A percentile compares a stretch with the other conserved stretches of the same genome.
These are phyloP conservation scores for Idaea dimidiata DNA, from an alignment of 2,888 invertebrate species.

Conservation along the genomic window DNA sequence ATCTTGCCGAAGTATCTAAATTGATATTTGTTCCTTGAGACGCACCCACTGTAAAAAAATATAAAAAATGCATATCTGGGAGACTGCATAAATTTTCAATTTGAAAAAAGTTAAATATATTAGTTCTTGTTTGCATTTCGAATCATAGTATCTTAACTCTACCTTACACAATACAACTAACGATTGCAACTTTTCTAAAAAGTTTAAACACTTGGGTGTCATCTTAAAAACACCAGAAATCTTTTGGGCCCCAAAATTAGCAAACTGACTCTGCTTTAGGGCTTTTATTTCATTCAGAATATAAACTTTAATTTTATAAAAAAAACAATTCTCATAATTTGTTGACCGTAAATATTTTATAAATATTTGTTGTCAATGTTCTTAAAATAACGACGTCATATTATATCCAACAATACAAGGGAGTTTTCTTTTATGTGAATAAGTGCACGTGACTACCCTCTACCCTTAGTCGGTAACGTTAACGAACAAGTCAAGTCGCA, in stretches of 20 bases:
- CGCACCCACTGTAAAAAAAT: too few species aligned
- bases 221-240: not conserved
- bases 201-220: not conserved
- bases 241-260: not conserved
- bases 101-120: not conserved
- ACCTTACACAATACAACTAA: not conserved
- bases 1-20: constrained; percentile 46
- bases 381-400: not conserved
- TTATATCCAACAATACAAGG: not conserved
- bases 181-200: not conserved
- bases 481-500: constrained; percentile 14
- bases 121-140: too few species aligned
- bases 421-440: not conserved
- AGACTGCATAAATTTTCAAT: too few species aligned
- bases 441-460: constrained; percentile 12
- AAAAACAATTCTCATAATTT: not conserved
- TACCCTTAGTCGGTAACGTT: not conserved
- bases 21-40: constrained; percentile 60
- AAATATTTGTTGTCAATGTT: not conserved
- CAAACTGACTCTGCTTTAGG: too few species aligned
- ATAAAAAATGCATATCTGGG: too few species aligned
- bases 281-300: not conserved
- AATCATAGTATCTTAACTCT: not conserved
- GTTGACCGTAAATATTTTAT: not conserved
- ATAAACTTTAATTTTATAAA: not conserved